A percentile compares a stretch with the other conserved stretches of the same genome.
phyloP scores from a whole-genome alignment of 2,888 invertebrate genomes.

The Lepidocyrtoides sp. region DNA sequence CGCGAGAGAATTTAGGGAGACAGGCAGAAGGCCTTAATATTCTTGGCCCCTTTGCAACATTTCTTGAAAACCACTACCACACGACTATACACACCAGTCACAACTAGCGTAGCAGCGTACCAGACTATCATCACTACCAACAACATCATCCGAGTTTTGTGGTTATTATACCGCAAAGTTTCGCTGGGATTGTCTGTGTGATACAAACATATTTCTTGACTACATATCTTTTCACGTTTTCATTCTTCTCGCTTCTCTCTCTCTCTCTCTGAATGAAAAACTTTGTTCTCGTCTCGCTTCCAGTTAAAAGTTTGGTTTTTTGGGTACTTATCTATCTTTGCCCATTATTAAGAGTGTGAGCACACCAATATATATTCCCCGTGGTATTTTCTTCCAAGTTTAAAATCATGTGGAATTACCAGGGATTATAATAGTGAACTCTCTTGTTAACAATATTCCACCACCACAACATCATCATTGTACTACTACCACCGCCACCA shows the following conservation, averaged over 20 bases:
- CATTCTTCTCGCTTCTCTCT: neutral
- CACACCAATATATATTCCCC: conserved; percentile 33
- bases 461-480: conserved; percentile 27
- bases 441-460: conserved; percentile 68
- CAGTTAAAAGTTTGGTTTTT: conserved; percentile 49
- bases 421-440: conserved; percentile 69
- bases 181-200: conserved; percentile 41
- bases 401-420: conserved; percentile 61
- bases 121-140: neutral
- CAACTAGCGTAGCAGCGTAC: conserved; percentile 2
- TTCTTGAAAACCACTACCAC: conserved; percentile 36
- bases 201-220: conserved; percentile 29
- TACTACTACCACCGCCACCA: no score
- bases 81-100: conserved; percentile 21
- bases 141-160: conserved; percentile 51
- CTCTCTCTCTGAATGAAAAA: conserved; percentile 23
- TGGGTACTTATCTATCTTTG: conserved; percentile 55
- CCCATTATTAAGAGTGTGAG: conserved; percentile 29
- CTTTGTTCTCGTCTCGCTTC: conserved; percentile 38
- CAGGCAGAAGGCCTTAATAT: conserved; percentile 32
- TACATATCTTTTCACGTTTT: conserved; percentile 9
- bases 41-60: conserved; percentile 49
- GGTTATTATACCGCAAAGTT: conserved; percentile 51
- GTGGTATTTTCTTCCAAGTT: neutral
- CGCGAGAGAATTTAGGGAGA: conserved; percentile 26